These are phyloP conservation scores for Sorex araneus DNA, from an alignment of 2,113 vertebrate genomes.

Conservation along the genomic window DNA sequence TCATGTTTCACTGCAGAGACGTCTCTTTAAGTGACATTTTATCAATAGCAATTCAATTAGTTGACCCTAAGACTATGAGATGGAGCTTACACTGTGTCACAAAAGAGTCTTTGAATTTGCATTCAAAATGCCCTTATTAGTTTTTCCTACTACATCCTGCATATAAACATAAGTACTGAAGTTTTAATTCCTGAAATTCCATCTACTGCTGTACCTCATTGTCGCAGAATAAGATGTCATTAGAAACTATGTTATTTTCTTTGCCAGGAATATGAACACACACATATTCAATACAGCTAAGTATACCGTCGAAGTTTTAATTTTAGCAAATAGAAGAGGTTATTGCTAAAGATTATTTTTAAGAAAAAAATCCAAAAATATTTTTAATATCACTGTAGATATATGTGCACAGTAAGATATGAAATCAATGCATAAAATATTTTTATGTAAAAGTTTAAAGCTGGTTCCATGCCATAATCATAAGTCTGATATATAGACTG, in stretches of 20 bases:
- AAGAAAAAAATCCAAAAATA: neutral
- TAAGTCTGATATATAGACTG: neutral
- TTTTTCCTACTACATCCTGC: neutral
- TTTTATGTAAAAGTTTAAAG: neutral
- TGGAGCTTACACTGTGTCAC: slow-evolving; percentile 82
- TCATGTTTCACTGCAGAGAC: slow-evolving; percentile 89
- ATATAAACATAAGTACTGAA: slow-evolving; percentile 12
- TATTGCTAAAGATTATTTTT: slow-evolving; percentile 22
- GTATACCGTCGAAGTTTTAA: neutral
- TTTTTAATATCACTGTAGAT: neutral
- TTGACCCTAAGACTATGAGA: slow-evolving; percentile 85
- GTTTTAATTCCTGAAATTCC: slow-evolving; percentile 46
- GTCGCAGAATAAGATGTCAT: neutral
- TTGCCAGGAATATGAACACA: slow-evolving; percentile 25
- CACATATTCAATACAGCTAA: slow-evolving; percentile 2
- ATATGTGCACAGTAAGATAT: neutral
- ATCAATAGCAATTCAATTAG: slow-evolving; percentile 96
- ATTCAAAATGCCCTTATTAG: slow-evolving; percentile 85
- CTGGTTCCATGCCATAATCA: neutral
- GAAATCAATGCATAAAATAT: neutral
- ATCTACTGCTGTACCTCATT: neutral
- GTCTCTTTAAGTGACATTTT: slow-evolving; percentile 92
- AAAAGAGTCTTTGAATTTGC: slow-evolving; percentile 81
- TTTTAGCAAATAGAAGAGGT: neutral
- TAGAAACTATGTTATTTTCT: neutral